Evolutionary conservation across 2,888 invertebrate species (phyloP), one percentile per base, ranked within the genome.

Genomic region (Pachydiplax longipennis): DNA sequence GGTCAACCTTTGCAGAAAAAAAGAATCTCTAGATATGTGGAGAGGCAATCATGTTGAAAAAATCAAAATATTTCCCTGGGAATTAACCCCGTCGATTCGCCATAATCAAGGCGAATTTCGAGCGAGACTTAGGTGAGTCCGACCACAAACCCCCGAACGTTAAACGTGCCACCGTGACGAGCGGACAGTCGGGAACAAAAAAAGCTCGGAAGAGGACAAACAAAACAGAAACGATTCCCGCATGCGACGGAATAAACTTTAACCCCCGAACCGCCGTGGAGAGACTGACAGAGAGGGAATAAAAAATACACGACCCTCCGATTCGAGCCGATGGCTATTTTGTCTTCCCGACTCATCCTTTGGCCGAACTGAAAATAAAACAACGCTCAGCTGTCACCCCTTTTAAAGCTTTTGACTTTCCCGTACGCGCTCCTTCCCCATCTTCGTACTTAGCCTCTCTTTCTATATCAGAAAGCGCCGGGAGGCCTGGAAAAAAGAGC

Each of bases 341-440:
- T 22, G 37, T 44, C n/a, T 82, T 48, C 22, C 44, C 31, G 31
- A 80, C 80, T 44, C 73, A 73, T 44, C 81, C 18, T 37, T 44
- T 37, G 37, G 81, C 35, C 80, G 35, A 13, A 53, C 58, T 31
- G 18, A 22, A 58, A 44, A 44, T 44, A 44, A 44, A 83, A 87
- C 25, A 31, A 65, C 61, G n/a, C 87, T 65, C 65, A 37, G 35
- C n/a, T 87, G 65, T 87, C 87, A 87, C 58, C 58, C 58, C 87
- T 31, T 73, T 53, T 18, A 53, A 53, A 73, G 25, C 25, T 87
- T 87, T 87, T 61, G 87, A 87, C 87, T 83, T 35, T 48, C 25
- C 22, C 13, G 65, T 58, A 35, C 83, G 0, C n/a, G 65, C 18
- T 37, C 53, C 48, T 82, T 82, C 82, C 53, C 82, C 18, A 37